A percentile compares a stretch with the other conserved stretches of the same genome.
Evolutionary conservation across 2,113 vertebrate genomes (phyloP).

Genomic region (Ramphastos sulfuratus): DNA sequence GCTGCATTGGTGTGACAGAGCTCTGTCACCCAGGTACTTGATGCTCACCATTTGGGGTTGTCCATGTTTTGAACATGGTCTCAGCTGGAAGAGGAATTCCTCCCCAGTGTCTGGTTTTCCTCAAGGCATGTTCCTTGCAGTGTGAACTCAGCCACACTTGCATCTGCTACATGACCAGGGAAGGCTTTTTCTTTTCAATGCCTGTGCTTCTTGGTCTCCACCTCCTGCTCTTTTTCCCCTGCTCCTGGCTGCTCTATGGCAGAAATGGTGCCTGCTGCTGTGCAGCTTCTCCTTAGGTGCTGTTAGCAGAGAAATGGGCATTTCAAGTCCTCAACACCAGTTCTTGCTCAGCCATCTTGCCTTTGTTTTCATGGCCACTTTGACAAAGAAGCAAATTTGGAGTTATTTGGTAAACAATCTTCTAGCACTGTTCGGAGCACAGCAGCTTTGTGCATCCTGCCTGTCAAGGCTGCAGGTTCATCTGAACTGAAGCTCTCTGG

Average conservation of each 20-base stretch:
- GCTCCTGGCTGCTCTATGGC: neutral
- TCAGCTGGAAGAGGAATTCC: neutral
- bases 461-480: neutral
- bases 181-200: neutral
- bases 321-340: neutral
- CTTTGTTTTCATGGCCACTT: neutral
- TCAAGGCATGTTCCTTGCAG: neutral
- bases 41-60: accelerated
- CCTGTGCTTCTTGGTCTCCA: neutral
- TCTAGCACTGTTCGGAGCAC: neutral
- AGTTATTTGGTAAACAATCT: neutral
- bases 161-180: neutral
- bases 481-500: neutral
- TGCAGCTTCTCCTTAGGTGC: neutral
- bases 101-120: neutral
- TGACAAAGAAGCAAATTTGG: neutral
- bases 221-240: neutral
- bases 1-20: neutral
- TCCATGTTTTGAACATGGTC: neutral
- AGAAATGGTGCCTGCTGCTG: neutral
- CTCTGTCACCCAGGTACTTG: neutral
- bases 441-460: neutral
- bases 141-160: neutral
- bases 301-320: neutral
- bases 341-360: neutral